Conservation (phyloP, 1,140 invertebrate genomes). For the Holotrichia oblita region DNA sequence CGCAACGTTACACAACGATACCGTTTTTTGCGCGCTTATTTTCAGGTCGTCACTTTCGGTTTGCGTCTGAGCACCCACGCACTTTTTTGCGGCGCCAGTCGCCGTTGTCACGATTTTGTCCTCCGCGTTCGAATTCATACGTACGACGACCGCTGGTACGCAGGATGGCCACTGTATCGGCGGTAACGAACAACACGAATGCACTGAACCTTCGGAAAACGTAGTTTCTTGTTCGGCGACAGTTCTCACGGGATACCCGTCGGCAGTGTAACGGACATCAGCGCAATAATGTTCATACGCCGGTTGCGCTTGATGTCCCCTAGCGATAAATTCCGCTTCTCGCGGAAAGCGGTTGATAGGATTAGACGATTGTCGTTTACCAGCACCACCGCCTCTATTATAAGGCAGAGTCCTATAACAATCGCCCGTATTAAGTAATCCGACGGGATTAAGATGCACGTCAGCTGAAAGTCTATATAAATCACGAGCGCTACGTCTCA, state of each 20-base stretch:
- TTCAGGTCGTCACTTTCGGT: slow-evolving; percentile 60
- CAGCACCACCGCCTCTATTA: slow-evolving; percentile 61
- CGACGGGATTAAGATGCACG: slow-evolving; percentile 73
- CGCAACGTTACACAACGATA: slow-evolving; percentile 57
- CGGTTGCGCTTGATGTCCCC: slow-evolving; percentile 60
- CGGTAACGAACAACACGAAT: slow-evolving; percentile 47
- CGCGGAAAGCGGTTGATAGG: slow-evolving; percentile 69
- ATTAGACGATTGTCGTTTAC: slow-evolving; percentile 66
- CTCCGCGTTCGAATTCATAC: slow-evolving; percentile 52
- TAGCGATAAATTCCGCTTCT: slow-evolving; percentile 71
- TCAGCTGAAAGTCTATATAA: slow-evolving; percentile 61
- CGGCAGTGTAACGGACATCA: slow-evolving; percentile 79
- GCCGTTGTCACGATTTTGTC: slow-evolving; percentile 38
- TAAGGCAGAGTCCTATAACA: slow-evolving; percentile 76
- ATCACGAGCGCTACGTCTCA: slow-evolving; percentile 31
- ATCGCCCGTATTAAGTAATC: slow-evolving; percentile 67
- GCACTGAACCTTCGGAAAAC: slow-evolving; percentile 43
- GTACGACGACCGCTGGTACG: slow-evolving; percentile 60
- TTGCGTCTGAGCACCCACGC: slow-evolving; percentile 68
- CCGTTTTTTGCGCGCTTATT: slow-evolving; percentile 28
- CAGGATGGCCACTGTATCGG: slow-evolving; percentile 63
- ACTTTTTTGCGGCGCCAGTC: slow-evolving; percentile 58
- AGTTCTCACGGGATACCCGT: slow-evolving; percentile 74
- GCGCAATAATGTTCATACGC: slow-evolving; percentile 63
- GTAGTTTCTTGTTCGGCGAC: slow-evolving; percentile 38